Evolutionary conservation across 2,113 vertebrate species (phyloP).

Genomic region (Brachyhypopomus occidentalis): DNA sequence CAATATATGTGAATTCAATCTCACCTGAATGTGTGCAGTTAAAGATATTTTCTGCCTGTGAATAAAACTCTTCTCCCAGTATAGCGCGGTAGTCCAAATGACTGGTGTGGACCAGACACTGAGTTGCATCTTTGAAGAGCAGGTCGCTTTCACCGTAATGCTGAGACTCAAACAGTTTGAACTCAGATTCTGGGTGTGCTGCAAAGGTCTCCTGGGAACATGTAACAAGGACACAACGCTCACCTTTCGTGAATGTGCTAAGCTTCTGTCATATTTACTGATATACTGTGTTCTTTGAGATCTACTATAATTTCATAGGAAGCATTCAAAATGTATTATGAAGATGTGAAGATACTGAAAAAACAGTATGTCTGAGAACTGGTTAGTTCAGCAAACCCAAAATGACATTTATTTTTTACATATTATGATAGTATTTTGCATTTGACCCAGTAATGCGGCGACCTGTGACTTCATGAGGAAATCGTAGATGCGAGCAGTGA

Average conservation of each 20-base stretch:
- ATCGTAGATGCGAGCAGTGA: conserved; percentile 79
- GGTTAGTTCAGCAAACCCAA: too few species aligned
- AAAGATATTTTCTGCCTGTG: conserved; percentile 78
- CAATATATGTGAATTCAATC: neutral
- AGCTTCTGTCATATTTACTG: too few species aligned
- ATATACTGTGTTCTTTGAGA: too few species aligned
- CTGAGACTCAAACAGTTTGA: conserved; percentile 81
- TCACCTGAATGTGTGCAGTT: conserved; percentile 85
- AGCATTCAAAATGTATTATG: too few species aligned
- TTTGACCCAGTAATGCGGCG: conserved; percentile 30
- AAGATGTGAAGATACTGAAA: too few species aligned
- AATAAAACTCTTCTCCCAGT: conserved; percentile 79
- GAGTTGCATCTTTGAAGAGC: conserved; percentile 86
- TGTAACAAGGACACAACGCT: neutral
- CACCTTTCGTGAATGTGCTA: neutral
- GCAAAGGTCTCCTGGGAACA: conserved; percentile 75
- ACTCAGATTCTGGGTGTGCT: conserved; percentile 68
- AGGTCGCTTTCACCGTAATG: conserved; percentile 83
- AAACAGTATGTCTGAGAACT: too few species aligned
- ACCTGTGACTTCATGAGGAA: conserved; percentile 89
- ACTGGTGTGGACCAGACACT: conserved; percentile 76
- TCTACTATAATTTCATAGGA: too few species aligned
- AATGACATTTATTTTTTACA: too few species aligned
- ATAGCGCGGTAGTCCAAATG: conserved; percentile 78
- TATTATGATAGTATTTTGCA: too few species aligned